phyloP scores from a whole-genome alignment of 2,797 vertebrate genomes.

The Anabacerthia variegaticeps region DNA sequence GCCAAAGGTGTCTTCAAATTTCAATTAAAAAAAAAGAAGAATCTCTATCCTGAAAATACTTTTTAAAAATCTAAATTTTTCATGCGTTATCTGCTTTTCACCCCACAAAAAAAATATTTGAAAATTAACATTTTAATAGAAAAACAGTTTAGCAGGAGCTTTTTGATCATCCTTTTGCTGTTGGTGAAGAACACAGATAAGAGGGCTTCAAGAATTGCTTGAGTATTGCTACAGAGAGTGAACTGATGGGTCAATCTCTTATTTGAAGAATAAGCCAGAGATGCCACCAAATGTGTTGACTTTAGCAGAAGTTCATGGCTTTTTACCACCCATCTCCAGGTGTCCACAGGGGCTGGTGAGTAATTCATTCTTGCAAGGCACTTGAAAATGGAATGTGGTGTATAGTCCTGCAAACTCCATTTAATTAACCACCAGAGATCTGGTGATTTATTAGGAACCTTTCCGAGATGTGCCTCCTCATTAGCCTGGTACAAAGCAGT shows the following conservation, averaged over 20 bases:
- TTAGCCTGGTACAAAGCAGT: not conserved
- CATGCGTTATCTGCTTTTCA: not conserved
- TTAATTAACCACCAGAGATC: conserved; percentile 5
- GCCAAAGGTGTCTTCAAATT: not conserved
- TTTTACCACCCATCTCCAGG: not conserved
- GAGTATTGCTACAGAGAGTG: not conserved
- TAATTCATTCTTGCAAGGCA: not conserved
- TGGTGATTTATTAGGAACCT: not conserved
- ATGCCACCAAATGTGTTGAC: not conserved
- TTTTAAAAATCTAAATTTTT: not conserved
- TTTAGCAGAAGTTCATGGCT: not conserved
- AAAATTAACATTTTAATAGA: not conserved
- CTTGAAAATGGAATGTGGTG: not conserved
- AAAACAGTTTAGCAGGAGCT: not conserved
- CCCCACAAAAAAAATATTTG: not conserved
- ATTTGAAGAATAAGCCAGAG: not conserved
- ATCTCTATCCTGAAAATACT: not conserved
- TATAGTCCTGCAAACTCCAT: not conserved
- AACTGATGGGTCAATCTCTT: not conserved
- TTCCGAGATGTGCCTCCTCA: not conserved
- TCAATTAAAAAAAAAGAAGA: not conserved
- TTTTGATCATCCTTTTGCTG: not conserved
- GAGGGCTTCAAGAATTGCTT: not conserved
- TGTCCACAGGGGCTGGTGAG: not conserved
- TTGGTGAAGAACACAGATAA: not conserved